Percentiles rank a stretch among this genome's conserved stretches.
phyloP scores from a whole-genome alignment of 2,113 vertebrate genomes.

The Athene noctua region DNA sequence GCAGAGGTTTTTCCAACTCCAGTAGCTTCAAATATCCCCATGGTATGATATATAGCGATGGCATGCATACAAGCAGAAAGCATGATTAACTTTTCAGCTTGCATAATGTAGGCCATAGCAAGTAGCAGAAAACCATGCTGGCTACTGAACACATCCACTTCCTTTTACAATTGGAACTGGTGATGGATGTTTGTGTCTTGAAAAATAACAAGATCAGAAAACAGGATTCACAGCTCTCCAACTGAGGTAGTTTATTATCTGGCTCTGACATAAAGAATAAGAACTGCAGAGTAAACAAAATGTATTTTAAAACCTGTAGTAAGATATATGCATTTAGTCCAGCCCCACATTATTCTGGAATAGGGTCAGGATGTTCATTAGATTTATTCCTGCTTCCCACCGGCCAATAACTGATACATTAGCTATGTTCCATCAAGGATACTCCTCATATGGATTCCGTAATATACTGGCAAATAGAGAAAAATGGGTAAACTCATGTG shows the following conservation, averaged over 20 bases:
- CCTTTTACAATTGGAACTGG: background rate
- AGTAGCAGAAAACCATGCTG: background rate
- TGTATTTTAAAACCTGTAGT: background rate
- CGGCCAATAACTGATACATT: background rate
- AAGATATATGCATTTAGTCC: background rate
- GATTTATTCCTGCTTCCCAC: background rate
- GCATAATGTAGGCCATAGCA: background rate
- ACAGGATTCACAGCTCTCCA: background rate
- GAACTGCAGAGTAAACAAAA: background rate
- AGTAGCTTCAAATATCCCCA: background rate
- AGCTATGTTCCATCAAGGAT: background rate
- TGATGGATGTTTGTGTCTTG: constrained; percentile 2
- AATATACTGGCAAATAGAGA: background rate
- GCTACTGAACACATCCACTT: background rate
- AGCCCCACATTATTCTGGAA: background rate
- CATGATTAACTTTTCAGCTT: constrained; percentile 28
- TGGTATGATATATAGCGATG: background rate
- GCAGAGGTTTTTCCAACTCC: background rate
- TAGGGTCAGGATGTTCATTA: background rate
- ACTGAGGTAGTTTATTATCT: background rate
- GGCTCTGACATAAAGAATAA: background rate
- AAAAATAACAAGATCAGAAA: constrained; percentile 22
- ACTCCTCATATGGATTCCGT: background rate
- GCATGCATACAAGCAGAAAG: background rate
- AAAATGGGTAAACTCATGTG: background rate